Evolutionary conservation across 2,797 vertebrate species (phyloP).

Genomic region (Amniataba percoides): DNA sequence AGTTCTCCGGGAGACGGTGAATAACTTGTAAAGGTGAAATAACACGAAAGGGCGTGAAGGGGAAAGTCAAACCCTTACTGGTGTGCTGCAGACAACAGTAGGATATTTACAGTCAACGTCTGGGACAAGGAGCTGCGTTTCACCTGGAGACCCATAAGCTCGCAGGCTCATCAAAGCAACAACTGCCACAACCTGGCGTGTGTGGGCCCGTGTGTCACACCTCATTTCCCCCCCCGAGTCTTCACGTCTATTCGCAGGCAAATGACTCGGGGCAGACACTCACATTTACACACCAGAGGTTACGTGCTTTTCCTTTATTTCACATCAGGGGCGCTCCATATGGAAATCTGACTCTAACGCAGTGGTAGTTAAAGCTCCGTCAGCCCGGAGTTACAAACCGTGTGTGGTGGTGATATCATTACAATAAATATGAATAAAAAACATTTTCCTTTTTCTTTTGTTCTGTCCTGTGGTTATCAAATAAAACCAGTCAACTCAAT

Average conservation of each 20-base stretch:
- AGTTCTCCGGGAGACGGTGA: slow-evolving; percentile 47
- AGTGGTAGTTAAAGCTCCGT: slow-evolving; percentile 44
- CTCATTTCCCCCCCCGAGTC: slow-evolving; percentile 78
- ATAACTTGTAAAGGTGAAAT: slow-evolving; percentile 47
- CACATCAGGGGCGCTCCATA: slow-evolving; percentile 43
- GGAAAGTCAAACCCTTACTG: slow-evolving; percentile 69
- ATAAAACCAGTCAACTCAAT: not conserved
- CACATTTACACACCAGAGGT: slow-evolving; percentile 72
- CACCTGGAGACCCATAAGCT: slow-evolving; percentile 75
- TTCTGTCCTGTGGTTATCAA: not conserved
- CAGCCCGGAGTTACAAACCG: slow-evolving; percentile 43
- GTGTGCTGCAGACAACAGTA: slow-evolving; percentile 68
- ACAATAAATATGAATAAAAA: slow-evolving; percentile 18
- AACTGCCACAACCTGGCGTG: slow-evolving; percentile 73
- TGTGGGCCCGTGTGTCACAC: slow-evolving; percentile 77
- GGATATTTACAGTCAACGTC: slow-evolving; percentile 80
- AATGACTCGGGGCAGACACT: slow-evolving; percentile 79
- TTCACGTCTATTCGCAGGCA: slow-evolving; percentile 78
- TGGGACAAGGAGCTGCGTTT: slow-evolving; percentile 66
- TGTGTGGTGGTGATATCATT: slow-evolving; percentile 9
- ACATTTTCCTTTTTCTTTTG: not conserved
- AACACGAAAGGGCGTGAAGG: slow-evolving; percentile 58
- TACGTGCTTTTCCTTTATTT: slow-evolving; percentile 63
- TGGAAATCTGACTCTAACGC: slow-evolving; percentile 63
- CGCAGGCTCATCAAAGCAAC: slow-evolving; percentile 79